These are phyloP conservation scores for Frieseomelitta varia DNA, from an alignment of 1,140 invertebrate species.

Conservation along the genomic window DNA sequence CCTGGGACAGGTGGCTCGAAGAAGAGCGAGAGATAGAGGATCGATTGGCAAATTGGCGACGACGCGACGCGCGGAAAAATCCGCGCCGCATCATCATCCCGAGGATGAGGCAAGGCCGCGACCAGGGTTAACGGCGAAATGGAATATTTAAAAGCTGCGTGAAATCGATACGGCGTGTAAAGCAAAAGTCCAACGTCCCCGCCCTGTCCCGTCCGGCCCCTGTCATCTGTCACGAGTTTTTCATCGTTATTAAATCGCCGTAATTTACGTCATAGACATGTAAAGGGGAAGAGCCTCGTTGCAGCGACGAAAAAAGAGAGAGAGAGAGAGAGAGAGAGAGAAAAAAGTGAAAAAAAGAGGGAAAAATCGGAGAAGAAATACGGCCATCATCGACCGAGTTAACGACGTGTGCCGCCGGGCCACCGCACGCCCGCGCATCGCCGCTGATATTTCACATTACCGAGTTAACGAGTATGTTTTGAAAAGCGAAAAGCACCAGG, in stretches of 20 bases:
- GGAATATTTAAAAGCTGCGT: constrained; percentile 44
- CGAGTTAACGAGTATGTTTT: constrained; percentile 50
- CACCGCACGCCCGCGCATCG: background rate
- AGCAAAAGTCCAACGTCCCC: constrained; percentile 20
- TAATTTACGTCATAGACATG: constrained; percentile 36
- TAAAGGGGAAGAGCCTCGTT: background rate
- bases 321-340: background rate
- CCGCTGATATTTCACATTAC: constrained; percentile 45
- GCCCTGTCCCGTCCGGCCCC: background rate
- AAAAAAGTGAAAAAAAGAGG: background rate
- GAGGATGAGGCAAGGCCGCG: background rate
- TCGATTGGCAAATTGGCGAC: no score
- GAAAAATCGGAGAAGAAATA: constrained; percentile 13
- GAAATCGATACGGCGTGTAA: constrained; percentile 29
- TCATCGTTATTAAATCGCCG: constrained; percentile 31
- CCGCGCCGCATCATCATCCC: background rate
- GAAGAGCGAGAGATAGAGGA: background rate
- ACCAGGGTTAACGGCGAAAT: constrained; percentile 1
- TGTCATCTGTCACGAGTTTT: constrained; percentile 37
- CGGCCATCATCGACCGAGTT: constrained; percentile 2
- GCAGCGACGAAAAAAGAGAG: background rate
- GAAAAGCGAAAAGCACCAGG: constrained; percentile 23
- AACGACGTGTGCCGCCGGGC: background rate
- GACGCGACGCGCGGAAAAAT: background rate
- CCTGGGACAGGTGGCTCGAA: no score